A percentile compares a stretch with the other conserved stretches of the same genome.
phyloP scores from a whole-genome alignment of 2,888 invertebrate genomes.

The Alentia gelatinosa region DNA sequence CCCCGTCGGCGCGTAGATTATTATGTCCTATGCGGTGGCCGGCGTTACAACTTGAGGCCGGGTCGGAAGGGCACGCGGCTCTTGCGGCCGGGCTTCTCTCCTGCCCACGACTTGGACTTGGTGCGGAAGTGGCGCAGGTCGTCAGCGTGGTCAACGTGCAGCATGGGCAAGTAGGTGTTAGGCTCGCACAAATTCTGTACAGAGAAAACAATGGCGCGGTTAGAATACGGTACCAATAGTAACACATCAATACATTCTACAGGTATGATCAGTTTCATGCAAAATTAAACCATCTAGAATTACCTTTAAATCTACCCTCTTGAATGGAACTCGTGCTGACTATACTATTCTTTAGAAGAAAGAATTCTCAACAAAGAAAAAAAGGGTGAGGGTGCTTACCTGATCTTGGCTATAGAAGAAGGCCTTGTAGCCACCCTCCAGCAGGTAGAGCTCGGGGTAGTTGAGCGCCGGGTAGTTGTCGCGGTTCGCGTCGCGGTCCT shows the following conservation, averaged over 20 bases:
- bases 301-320: too few relatives aligned
- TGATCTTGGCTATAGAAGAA: constrained; percentile 84
- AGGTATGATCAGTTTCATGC: not conserved
- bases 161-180: constrained; percentile 90
- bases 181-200: constrained; percentile 84
- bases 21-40: not conserved
- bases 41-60: constrained; percentile 41
- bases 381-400: not conserved
- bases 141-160: constrained; percentile 88
- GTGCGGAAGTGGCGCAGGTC: constrained; percentile 88
- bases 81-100: constrained; percentile 13
- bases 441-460: constrained; percentile 95
- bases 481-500: constrained; percentile 90
- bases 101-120: constrained; percentile 85
- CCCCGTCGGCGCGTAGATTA: not conserved
- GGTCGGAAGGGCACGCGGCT: constrained; percentile 46
- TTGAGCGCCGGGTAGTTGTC: constrained; percentile 91
- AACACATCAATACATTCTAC: not conserved
- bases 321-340: too few relatives aligned
- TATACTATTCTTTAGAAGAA: too few relatives aligned
- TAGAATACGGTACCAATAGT: not conserved
- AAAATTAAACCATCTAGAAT: not conserved
- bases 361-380: not conserved
- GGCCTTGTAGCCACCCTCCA: constrained; percentile 93
- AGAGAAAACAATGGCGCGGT: not conserved